Evolutionary conservation across 2,113 vertebrate species (phyloP), one percentile per base, ranked within the genome.

Genomic region (Athene cunicularia): DNA sequence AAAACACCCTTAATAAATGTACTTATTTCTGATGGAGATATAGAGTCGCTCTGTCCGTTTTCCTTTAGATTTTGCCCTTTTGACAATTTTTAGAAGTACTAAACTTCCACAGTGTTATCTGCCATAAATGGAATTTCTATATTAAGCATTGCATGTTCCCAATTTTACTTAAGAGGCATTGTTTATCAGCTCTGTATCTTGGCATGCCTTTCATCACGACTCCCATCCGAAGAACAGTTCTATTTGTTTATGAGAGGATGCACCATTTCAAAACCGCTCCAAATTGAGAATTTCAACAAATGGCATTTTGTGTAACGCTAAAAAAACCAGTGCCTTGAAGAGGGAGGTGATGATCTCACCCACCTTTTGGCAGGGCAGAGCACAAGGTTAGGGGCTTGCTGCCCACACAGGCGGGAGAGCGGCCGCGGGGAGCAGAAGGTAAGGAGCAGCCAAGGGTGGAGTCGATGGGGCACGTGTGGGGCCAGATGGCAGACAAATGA

Each of bases 81-180:
- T 80, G 90, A 66, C 72, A 84, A 12, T 37, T 97, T 97, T 94
- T 86, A 96, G 90, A 89, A 92, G n/a, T 41, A 9, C 47, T 88
- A 18, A 89, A 89, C 88, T 72, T 95, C 52, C 81, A 50, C 12
- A 6, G 30, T 19, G 1, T 92, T 94, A 75, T 62, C 68, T 86
- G 15, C 86, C 63, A 11, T 80, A 86, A 95, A 85, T 88, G 81
- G 71, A 58, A 73, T 96, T 92, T 90, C 87, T 96, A 81, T 96
- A 86, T 96, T 95, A 93, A 97, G 90, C 70, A 80, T 62, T 1
- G 19, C 49, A 3, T 27, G 77, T 71, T 88, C 84, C 79, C 55
- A 45, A 2, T 90, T 73, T 75, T 58, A 72, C 86, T 95, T 87
- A 52, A 60, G 79, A 60, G 35, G 47, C 52, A 84, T 94, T 94